Base-by-base conservation (phyloP, 1,140 invertebrate genomes). In the Ostrea edulis region DNA sequence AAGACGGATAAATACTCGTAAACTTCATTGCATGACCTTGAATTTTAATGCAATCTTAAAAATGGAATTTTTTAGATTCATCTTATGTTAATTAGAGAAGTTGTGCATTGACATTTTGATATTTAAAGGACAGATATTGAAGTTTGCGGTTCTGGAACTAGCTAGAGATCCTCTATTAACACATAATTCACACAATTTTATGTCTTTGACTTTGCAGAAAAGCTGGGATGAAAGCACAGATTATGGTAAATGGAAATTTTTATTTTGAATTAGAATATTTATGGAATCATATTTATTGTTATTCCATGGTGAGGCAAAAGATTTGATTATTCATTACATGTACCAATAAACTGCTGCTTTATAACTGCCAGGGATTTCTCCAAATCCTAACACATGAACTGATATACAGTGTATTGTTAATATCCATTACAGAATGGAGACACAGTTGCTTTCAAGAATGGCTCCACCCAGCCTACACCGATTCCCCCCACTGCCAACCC, bases 391-490 rank as follows among this genome's bases (percentile, higher is more conserved):
- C n/a, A n/a, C n/a, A n/a, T 44, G 35, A 5, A 35, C 71, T 22
- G 25, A 81, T 14, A 8, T 77, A n/a, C 12, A 77, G 7, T 86
- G 35, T 77, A 81, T 35, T 35, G 8, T 81, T 81, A 77, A 0
- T 44, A 11, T 88, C 77, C 55, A 11, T 82, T 65, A 84, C 82
- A 90, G 89, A 90, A 91, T 85, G 89, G 89, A 58, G 88, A 91
- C 84, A 86, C 89, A n/a, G 86, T 89, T 14, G 22, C 53, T 53
- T 87, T 89, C 12, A 90, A 90, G 82, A 90, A 91, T 88, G 87
- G 85, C 53, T 84, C 51, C 22, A 84, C 82, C 35, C 44, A 86
- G 53, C 22, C 51, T 11, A 25, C 53, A 52, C 17, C 68, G n/a
- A 55, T 62, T 29, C 83, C 83, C 35, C 9, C 54, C 53, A 77